phyloP scores from a whole-genome alignment of 2,888 invertebrate species.

The Encarsia formosa region DNA sequence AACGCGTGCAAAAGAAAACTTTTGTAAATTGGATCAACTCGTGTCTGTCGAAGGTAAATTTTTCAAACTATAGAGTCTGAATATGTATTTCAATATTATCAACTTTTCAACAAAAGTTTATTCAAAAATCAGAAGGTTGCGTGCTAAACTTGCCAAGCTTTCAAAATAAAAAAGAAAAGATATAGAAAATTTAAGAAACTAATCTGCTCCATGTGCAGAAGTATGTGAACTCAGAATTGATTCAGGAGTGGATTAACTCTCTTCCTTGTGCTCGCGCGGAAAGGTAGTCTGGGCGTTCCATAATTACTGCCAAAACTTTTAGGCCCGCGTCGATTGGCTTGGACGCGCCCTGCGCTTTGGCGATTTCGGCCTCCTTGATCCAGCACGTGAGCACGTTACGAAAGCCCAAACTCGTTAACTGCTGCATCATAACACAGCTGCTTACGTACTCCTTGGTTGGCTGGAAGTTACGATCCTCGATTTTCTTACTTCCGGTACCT shows the following conservation, averaged over 20 bases:
- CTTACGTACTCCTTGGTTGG: slow-evolving; percentile 27
- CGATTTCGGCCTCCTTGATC: too few relatives aligned
- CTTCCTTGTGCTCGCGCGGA: slow-evolving; percentile 1
- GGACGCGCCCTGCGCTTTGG: neutral
- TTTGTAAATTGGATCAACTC: slow-evolving; percentile 99
- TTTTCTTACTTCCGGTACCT: slow-evolving; percentile 42
- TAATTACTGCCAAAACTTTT: slow-evolving; percentile 32
- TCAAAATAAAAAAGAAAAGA: too few relatives aligned
- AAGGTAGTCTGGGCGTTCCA: slow-evolving; percentile 16
- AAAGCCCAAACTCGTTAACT: slow-evolving; percentile 31
- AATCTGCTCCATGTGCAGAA: too few relatives aligned
- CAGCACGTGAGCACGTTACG: neutral
- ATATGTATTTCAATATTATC: too few relatives aligned
- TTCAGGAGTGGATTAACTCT: too few relatives aligned
- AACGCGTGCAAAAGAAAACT: slow-evolving; percentile 97
- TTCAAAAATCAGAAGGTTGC: too few relatives aligned
- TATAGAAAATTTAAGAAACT: too few relatives aligned
- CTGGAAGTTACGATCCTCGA: slow-evolving; percentile 34
- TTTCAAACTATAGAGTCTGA: too few relatives aligned
- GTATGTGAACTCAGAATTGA: too few relatives aligned
- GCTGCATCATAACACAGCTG: too few relatives aligned
- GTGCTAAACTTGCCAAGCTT: too few relatives aligned
- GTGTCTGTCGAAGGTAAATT: slow-evolving; percentile 85
- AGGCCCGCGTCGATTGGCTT: slow-evolving; percentile 20
- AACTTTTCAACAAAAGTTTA: too few relatives aligned